phyloP scores from a whole-genome alignment of 2,113 vertebrate genomes.

The Furnarius figulus region DNA sequence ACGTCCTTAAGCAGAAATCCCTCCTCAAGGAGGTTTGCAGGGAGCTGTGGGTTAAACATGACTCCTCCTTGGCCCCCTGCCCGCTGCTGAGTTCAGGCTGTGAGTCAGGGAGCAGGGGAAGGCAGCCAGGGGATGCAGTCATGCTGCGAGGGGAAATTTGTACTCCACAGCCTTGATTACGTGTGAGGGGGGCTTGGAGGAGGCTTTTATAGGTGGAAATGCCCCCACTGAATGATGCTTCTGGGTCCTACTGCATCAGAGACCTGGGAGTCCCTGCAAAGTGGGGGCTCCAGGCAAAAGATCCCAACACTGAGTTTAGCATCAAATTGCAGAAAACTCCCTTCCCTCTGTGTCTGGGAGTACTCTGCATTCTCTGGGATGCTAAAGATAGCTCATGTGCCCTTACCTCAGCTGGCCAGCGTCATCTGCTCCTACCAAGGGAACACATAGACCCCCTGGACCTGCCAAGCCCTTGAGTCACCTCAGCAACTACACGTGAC shows the following conservation, averaged over 20 bases:
- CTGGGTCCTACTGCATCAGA: fast-evolving
- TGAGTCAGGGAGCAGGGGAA: conserved; percentile 14
- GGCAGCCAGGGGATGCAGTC: conserved; percentile 22
- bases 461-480: not conserved
- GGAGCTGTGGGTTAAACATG: not conserved
- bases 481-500: not conserved
- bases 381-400: not conserved
- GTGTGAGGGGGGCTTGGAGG: not conserved
- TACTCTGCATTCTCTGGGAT: not conserved
- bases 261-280: too few species aligned
- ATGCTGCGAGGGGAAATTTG: not conserved
- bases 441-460: not conserved
- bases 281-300: fast-evolving
- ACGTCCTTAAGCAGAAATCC: not conserved
- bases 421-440: not conserved
- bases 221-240: fast-evolving
- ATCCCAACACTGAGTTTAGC: not conserved
- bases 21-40: not conserved
- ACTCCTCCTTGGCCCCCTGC: not conserved
- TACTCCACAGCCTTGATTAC: not conserved
- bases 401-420: not conserved
- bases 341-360: not conserved
- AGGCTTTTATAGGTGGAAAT: not conserved
- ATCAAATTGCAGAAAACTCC: not conserved
- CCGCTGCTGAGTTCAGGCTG: not conserved